These are phyloP conservation scores for Fringilla coelebs DNA, from an alignment of 2,797 vertebrate species.

Conservation along the genomic window DNA sequence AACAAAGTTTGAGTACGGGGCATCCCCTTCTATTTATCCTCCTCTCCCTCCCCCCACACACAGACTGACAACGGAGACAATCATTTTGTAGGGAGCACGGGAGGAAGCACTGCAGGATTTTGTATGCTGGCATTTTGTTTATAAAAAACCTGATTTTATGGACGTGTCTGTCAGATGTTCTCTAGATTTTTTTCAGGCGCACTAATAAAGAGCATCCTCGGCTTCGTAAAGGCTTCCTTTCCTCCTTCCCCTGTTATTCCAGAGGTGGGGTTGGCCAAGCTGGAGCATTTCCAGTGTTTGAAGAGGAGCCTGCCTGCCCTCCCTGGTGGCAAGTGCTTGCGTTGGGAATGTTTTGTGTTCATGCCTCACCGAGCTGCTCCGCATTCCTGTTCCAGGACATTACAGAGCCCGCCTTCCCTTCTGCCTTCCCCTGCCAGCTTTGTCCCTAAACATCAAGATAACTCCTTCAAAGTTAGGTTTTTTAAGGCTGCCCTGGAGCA, in stretches of 20 bases:
- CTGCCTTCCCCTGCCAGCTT: neutral
- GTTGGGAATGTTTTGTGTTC: neutral
- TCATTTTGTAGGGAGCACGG: conserved; percentile 68
- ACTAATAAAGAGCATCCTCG: conserved; percentile 73
- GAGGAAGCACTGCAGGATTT: conserved; percentile 59
- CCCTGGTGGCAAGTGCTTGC: neutral
- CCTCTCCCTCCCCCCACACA: neutral
- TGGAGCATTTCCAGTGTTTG: neutral
- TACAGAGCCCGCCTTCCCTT: neutral
- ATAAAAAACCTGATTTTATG: conserved; percentile 10
- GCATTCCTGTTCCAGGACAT: neutral
- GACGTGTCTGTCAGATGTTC: conserved; percentile 47
- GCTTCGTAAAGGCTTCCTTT: conserved; percentile 57
- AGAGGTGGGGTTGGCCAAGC: neutral
- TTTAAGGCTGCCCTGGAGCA: neutral
- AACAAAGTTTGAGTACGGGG: conserved; percentile 60
- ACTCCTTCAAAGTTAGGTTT: rapidly evolving
- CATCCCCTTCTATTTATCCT: conserved; percentile 62
- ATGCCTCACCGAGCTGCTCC: neutral
- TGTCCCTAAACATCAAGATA: neutral
- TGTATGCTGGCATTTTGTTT: conserved; percentile 67
- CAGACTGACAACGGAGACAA: conserved; percentile 69
- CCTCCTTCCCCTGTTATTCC: neutral
- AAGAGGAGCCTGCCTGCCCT: neutral
- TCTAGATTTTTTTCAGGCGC: conserved; percentile 54